Evolutionary conservation across 2,888 invertebrate genomes (phyloP), one percentile per base, ranked within the genome.

Genomic region (Cantharis lateralis): DNA sequence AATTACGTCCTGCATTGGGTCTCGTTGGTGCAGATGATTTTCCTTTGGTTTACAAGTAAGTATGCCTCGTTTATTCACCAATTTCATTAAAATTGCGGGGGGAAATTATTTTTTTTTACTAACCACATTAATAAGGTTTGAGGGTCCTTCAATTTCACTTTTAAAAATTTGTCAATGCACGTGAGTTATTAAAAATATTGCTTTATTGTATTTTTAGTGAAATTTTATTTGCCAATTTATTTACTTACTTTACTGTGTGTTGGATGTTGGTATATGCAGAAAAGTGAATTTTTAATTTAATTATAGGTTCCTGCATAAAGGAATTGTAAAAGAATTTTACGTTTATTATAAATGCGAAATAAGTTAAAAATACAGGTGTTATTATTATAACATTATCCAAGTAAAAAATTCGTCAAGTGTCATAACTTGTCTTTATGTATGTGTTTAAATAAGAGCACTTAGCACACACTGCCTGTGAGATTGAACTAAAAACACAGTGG

Each of bases 11-110:
- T 79, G 92, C 94, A 79, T 91, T 96, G 81, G 97, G 97, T 82
- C 92, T 96, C 77, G 94, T 97, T 87, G 93, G 93, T 90, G 91
- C 92, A 18, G 94, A 94, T 81, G 95, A 95, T 89, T 93, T 96
- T 86, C 95, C 96, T 13, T 91, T 93, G 71, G 91, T 94, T 82
- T 96, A 95, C 91, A 95, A 95, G 96, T 96, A 92, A 92, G 94
- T 91, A 66, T 26, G 18, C 62, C 20, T 20, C 2, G 10, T 66
- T 68, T 70, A 48, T 26, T 71, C 20, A 64, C 13, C 20, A 64
- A 64, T 64, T 64, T 64, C 7, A 64, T 16, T 64, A 20, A 13
- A 64, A 15, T 64, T 20, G 64, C 20, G 16, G 64, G 20, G 13
- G 64, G 13, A 13, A 24, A 24, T 24, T 9, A 24, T 24, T 9